Base-by-base conservation (phyloP, 2,888 invertebrate species). In the Ischnura elegans region DNA sequence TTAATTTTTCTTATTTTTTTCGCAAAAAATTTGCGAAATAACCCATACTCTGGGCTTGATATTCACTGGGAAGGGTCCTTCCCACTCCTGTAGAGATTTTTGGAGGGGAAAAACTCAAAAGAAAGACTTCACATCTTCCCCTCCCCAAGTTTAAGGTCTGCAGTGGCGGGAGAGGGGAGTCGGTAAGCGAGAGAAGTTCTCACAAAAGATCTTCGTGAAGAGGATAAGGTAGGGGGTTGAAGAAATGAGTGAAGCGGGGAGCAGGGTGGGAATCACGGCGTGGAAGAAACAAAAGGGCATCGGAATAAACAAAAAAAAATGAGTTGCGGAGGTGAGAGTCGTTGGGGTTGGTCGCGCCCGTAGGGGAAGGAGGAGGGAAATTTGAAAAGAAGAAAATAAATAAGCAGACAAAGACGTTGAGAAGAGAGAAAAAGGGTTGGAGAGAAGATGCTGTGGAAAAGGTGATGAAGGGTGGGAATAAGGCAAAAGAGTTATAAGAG, bases 331-430 rank as follows among this genome's bases (percentile, higher is more conserved):
- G 86, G 86, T 86, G 86, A 86, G 86, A 86, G n/a, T n/a, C n/a
- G n/a, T n/a, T 46, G 45, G 45, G 86, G 86, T 86, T 76, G 36
- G 76, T 76, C 76, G 76, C 36, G 76, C 76, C n/a, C 76, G 76
- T 25, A 36, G 76, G 76, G 76, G 76, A 76, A 36, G 86, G 43
- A 2, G 36, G 46, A n/a, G 86, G 86, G 46, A 47, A 51, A 19
- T 51, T 51, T 45, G 76, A 76, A 76, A 76, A 76, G 76, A 76
- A 76, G 76, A 76, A 76, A 76, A 61, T 61, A 61, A 76, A 76
- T 29, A 86, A 90, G 45, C 55, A 43, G 19, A 90, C 90, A 90
- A 90, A 90, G 90, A 90, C 61, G 90, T 66, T 90, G 87, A n/a
- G 87, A 25, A 61, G n/a, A 61, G 51, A 51, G 51, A 51, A 51